phyloP scores from a whole-genome alignment of 2,888 invertebrate species.

The Agrotis exclamationis region DNA sequence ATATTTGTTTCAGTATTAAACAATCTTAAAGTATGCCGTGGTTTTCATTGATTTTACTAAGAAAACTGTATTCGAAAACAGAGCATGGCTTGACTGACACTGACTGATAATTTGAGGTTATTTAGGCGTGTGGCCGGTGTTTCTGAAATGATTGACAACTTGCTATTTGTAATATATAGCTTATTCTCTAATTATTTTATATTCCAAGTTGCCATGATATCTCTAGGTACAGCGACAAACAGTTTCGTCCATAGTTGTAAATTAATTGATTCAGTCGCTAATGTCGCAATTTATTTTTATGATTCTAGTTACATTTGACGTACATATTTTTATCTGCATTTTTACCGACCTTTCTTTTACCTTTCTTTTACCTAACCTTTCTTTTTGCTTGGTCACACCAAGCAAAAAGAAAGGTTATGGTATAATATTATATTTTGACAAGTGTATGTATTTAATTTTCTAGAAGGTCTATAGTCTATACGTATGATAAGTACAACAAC shows the following conservation, averaged over 20 bases:
- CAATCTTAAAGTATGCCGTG: background rate
- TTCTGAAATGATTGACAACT: conserved; percentile 18
- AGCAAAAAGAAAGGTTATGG: no score
- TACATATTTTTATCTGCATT: no score
- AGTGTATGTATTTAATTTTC: no score
- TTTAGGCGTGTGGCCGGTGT: conserved; percentile 20
- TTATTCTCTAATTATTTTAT: conserved; percentile 36
- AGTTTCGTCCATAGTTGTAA: background rate
- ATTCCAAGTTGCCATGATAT: conserved; percentile 7
- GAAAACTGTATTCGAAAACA: conserved; percentile 10
- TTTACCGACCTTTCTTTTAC: no score
- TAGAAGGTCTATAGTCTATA: no score
- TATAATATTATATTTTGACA: no score
- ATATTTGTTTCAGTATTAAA: background rate
- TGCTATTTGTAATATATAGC: conserved; percentile 28
- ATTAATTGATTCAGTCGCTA: background rate
- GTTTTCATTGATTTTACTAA: conserved; percentile 10
- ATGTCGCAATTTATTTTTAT: background rate
- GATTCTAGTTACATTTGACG: no score
- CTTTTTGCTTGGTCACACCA: no score
- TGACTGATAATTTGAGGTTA: conserved; percentile 62
- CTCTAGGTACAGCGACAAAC: background rate
- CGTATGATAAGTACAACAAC: no score
- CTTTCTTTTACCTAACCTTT: no score
- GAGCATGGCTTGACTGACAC: conserved; percentile 15